A percentile compares a stretch with the other conserved stretches of the same genome.
Conservation (phyloP, 2,797 vertebrate species). For the Myiotriccus ornatus region DNA sequence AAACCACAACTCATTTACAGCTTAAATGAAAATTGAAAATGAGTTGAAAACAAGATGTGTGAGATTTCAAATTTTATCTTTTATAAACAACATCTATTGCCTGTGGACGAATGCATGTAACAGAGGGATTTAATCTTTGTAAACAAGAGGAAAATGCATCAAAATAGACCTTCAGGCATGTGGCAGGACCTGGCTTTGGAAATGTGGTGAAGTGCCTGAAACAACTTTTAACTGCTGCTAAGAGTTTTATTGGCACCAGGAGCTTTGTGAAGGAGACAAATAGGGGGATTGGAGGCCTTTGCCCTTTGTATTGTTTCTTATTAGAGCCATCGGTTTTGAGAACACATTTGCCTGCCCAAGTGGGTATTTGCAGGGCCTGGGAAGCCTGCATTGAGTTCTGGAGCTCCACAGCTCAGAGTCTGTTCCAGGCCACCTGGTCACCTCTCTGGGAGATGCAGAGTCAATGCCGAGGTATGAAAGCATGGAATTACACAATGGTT, state of each 20-base stretch:
- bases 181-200: background rate
- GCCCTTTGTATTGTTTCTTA: background rate
- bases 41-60: constrained; percentile 7
- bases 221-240: background rate
- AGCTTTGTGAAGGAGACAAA: background rate
- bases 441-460: background rate
- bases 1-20: constrained; percentile 11
- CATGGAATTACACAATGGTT: background rate
- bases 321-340: background rate
- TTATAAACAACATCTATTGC: constrained; percentile 10
- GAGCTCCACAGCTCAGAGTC: background rate
- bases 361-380: background rate
- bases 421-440: background rate
- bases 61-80: background rate
- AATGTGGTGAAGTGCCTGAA: background rate
- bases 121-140: constrained; percentile 30
- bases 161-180: background rate
- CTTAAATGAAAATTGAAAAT: constrained; percentile 17
- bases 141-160: constrained; percentile 25
- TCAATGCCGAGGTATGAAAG: background rate
- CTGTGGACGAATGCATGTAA: background rate
- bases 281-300: background rate
- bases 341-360: background rate
- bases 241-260: constrained; percentile 12
- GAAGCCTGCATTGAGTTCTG: background rate